phyloP scores from a whole-genome alignment of 1,140 invertebrate species.

The Campoletis sonorensis region DNA sequence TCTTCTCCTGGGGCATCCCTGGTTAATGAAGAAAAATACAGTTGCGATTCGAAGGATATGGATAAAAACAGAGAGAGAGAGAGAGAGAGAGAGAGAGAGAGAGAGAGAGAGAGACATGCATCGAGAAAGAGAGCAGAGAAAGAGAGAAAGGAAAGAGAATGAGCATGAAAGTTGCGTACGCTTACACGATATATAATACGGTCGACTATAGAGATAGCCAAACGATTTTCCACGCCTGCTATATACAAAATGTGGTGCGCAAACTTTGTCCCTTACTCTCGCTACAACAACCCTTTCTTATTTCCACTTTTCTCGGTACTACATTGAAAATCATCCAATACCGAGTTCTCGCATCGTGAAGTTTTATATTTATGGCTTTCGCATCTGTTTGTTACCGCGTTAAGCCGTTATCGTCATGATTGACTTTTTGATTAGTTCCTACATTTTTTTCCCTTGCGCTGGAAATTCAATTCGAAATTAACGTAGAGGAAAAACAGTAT shows the following conservation, averaged over 20 bases:
- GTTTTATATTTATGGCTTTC: constrained; percentile 36
- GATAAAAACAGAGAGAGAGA: background rate
- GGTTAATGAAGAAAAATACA: constrained; percentile 68
- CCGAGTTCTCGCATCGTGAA: background rate
- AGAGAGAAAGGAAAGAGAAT: constrained; percentile 14
- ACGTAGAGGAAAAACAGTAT: too few species aligned
- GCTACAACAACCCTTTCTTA: constrained; percentile 1
- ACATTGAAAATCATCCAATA: constrained; percentile 15
- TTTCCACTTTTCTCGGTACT: background rate
- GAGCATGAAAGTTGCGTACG: constrained; percentile 26
- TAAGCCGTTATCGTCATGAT: constrained; percentile 37
- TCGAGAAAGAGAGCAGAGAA: constrained; percentile 21
- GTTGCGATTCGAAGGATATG: constrained; percentile 36
- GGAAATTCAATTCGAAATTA: too few species aligned
- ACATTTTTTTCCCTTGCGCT: too few species aligned
- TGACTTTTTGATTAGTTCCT: constrained; percentile 26
- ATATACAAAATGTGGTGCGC: constrained; percentile 7
- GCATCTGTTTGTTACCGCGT: constrained; percentile 39
- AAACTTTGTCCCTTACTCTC: constrained; percentile 33
- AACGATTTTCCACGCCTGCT: constrained; percentile 49
- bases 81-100: constrained; percentile 23
- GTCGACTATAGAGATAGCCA: constrained; percentile 31
- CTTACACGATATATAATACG: constrained; percentile 38
- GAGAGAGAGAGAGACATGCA: constrained; percentile 30
- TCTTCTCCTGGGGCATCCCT: background rate